These are phyloP conservation scores for Uropetala carovei DNA, from an alignment of 2,888 invertebrate species.

Conservation along the genomic window DNA sequence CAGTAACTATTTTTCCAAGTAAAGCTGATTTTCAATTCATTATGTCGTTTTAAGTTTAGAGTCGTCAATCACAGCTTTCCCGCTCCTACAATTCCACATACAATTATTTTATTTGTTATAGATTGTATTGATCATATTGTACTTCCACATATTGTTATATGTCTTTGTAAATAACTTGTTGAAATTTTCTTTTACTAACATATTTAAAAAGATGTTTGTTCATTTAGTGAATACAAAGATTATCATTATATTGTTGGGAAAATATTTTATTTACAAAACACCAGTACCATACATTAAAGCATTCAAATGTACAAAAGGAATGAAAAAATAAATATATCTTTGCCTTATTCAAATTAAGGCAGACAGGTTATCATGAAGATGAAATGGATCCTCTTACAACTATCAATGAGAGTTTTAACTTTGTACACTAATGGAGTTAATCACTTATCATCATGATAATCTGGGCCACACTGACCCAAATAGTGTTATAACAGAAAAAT, in stretches of 20 bases:
- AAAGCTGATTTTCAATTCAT: too few species aligned
- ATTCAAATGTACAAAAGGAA: not conserved
- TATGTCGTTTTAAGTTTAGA: too few species aligned
- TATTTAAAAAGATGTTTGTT: not conserved
- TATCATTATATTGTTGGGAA: not conserved
- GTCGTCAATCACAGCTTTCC: too few species aligned
- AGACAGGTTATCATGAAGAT: not conserved
- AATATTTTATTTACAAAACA: conserved; percentile 51
- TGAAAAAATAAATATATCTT: not conserved
- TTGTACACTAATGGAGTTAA: conserved; percentile 40
- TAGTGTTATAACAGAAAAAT: not conserved
- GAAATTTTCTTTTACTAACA: not conserved
- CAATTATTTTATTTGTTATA: too few species aligned
- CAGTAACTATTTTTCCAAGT: too few species aligned
- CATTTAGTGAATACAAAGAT: not conserved
- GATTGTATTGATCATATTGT: too few species aligned
- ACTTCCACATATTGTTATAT: too few species aligned
- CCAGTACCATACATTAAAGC: conserved; percentile 43
- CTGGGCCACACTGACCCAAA: not conserved
- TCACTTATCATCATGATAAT: conserved; percentile 20
- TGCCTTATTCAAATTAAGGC: conserved; percentile 9
- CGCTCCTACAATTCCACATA: too few species aligned
- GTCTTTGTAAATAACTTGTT: too few species aligned
- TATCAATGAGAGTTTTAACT: not conserved
- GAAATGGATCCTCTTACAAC: not conserved